phyloP scores from a whole-genome alignment of 1,140 invertebrate genomes.

The Euura saliciscinereae region DNA sequence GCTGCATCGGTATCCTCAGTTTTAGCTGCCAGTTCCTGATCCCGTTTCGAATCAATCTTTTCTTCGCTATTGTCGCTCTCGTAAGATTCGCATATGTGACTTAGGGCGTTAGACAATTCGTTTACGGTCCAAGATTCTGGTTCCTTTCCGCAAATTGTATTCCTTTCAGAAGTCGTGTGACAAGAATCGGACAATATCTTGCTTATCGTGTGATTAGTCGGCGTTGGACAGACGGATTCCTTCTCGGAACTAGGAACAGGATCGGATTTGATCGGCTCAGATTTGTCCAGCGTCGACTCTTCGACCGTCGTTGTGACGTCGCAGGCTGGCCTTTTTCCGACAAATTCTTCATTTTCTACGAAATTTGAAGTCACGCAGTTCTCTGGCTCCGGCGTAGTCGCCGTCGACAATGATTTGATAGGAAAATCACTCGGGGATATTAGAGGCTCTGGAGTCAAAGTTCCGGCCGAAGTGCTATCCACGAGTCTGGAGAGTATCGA shows the following conservation, averaged over 20 bases:
- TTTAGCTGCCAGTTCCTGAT: neutral
- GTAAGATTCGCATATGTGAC: slow-evolving; percentile 19
- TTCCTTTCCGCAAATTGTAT: no score
- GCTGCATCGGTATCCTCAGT: no score
- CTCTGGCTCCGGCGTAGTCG: neutral
- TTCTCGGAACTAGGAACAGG: no score
- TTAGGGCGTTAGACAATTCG: slow-evolving; percentile 1
- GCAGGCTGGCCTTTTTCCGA: neutral
- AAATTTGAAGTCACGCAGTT: neutral
- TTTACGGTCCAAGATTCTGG: neutral
- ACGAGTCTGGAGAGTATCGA: neutral
- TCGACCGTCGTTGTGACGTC: no score
- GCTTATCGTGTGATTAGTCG: no score
- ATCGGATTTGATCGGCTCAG: no score
- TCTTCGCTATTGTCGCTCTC: slow-evolving; percentile 24
- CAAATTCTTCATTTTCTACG: neutral
- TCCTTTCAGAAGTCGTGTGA: no score
- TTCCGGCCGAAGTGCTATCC: neutral
- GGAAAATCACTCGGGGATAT: no score
- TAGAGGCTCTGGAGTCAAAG: neutral
- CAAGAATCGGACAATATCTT: no score
- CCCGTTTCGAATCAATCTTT: slow-evolving; percentile 10
- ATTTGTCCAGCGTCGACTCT: no score
- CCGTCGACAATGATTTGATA: neutral
- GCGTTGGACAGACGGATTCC: no score